Evolutionary conservation across 37 sponge, comb jelly and placozoan genomes (phyloP), one percentile per base, ranked within the genome.

Genomic region (Tethya wilhelma): DNA sequence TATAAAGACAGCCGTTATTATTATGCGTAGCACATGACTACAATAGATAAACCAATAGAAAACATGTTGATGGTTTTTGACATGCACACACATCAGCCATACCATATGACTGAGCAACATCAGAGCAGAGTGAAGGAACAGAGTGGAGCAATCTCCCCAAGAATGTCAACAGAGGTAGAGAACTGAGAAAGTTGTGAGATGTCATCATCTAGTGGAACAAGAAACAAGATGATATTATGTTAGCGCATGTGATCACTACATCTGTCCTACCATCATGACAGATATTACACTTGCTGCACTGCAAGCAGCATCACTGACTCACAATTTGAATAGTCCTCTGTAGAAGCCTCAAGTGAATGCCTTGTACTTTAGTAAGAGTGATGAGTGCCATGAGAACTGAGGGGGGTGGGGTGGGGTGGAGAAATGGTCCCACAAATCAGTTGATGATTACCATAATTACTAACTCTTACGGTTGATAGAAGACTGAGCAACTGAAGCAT

Each of bases 121-220:
- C 72, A n/a, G 46, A 41, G 44, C 74, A 53, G 36, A 86, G 73
- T 12, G 56, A 12, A 22, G 79, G 29, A 3, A 25, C 0, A 38
- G 73, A 73, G 67, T 79, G 80, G 14, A 86, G 67, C 44, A 86
- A 41, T 41, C 56, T 68, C 12, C 87, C 87, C 40, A 86, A 29
- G 4, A 86, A 68, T 22, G 55, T 66, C 46, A 86, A n/a, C 59
- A 74, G 79, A 79, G 79, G 80, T 40, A 73, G 80, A 39, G 80
- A 79, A 14, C 43, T 62, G 6, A 67, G 77, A 26, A 73, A 79
- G 37, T 65, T 86, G 41, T 73, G 74, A 38, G 68, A 36, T 25
- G 67, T 43, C 73, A 86, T 72, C 28, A 79, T 44, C 87, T 86
- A 19, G 32, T 78, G 14, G n/a, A 26, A 32, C 29, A 36, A 19